phyloP scores from a whole-genome alignment of 2,797 vertebrate genomes.

The Arctocebus calabarensis region DNA sequence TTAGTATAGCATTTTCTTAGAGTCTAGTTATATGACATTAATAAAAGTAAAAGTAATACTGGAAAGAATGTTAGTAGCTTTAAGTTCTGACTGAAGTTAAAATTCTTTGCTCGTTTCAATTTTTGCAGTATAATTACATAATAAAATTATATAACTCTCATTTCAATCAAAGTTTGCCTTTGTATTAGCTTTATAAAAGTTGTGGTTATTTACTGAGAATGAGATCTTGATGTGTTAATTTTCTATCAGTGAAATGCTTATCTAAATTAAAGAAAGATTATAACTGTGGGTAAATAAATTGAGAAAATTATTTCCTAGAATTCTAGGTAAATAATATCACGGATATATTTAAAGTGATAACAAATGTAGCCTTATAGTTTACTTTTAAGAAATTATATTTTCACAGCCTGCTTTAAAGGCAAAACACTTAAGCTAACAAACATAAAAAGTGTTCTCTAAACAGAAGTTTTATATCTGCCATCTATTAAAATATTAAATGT shows the following conservation, averaged over 20 bases:
- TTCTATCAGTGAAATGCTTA: conserved; percentile 1
- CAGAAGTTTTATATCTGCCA: not conserved
- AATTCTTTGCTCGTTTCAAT: not conserved
- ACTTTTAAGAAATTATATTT: conserved; percentile 14
- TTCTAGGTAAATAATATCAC: not conserved
- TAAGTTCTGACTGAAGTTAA: not conserved
- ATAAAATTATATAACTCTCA: conserved; percentile 10
- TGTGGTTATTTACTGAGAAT: conserved; percentile 48
- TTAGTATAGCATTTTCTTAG: not conserved
- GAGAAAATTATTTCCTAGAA: not conserved
- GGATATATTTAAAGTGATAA: conserved; percentile 20
- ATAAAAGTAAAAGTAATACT: not conserved
- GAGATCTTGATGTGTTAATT: not conserved
- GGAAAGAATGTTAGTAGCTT: not conserved
- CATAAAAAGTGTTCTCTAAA: not conserved
- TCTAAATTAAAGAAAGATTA: not conserved
- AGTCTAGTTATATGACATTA: not conserved
- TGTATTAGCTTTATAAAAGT: not conserved
- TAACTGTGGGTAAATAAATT: not conserved
- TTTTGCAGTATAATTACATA: not conserved
- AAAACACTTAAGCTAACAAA: not conserved
- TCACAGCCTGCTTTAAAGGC: not conserved
- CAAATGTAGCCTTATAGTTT: not conserved
- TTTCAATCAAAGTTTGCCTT: conserved; percentile 22
- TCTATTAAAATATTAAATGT: conserved; percentile 30